Conservation (phyloP, 2,113 vertebrate genomes). For the Solenodon paradoxus region DNA sequence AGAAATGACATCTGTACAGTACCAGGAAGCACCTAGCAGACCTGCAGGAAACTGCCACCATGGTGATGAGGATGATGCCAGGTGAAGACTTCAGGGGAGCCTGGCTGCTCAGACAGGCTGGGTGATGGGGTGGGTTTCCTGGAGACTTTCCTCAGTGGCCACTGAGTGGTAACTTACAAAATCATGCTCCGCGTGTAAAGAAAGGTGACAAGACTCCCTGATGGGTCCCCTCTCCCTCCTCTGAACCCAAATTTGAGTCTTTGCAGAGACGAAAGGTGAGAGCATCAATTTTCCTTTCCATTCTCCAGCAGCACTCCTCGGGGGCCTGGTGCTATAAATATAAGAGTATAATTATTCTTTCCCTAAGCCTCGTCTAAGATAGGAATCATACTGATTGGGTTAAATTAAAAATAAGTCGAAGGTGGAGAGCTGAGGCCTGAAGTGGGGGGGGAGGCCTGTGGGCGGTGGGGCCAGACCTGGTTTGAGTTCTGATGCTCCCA, state of each 20-base stretch:
- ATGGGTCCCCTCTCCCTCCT: background rate
- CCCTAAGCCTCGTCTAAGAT: background rate
- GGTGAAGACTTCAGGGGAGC: too few species aligned
- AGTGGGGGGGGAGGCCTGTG: background rate
- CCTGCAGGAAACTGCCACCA: background rate
- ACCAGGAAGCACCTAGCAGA: background rate
- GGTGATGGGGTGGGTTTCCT: fast-evolving
- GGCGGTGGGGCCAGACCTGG: background rate
- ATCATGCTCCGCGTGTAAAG: background rate
- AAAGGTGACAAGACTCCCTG: background rate
- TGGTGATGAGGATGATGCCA: fast-evolving
- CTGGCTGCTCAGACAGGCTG: background rate
- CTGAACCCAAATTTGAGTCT: background rate
- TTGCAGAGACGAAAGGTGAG: constrained; percentile 13
- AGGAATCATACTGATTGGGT: background rate
- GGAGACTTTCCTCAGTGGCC: background rate
- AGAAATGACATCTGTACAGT: background rate
- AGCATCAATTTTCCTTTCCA: background rate
- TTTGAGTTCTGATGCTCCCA: background rate
- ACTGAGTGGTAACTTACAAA: background rate
- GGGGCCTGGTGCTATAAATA: constrained; percentile 2
- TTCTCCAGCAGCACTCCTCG: background rate
- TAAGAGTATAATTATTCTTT: constrained; percentile 45
- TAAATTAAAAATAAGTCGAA: background rate
- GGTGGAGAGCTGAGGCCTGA: background rate